Evolutionary conservation across 2,797 vertebrate species (phyloP).

Genomic region (Esox masquinongy): DNA sequence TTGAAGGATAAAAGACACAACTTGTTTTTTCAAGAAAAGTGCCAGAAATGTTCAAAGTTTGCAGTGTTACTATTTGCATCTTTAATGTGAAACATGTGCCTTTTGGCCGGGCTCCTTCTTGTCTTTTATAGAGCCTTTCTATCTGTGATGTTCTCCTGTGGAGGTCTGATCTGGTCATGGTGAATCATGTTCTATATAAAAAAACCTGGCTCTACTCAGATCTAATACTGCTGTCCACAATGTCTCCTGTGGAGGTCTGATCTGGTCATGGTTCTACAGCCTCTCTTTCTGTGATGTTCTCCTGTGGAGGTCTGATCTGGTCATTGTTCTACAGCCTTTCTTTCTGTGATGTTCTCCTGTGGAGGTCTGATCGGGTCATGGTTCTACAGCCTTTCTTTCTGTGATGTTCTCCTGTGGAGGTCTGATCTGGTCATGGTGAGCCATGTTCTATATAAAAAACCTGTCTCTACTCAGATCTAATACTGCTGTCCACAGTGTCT

Average conservation of each 20-base stretch:
- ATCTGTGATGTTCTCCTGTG: constrained; percentile 7
- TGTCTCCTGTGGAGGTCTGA: background rate
- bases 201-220: constrained; percentile 14
- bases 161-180: constrained; percentile 29
- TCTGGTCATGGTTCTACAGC: background rate
- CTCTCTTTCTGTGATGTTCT: background rate
- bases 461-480: background rate
- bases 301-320: background rate
- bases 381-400: too few relatives aligned
- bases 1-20: constrained; percentile 64
- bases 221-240: too few relatives aligned
- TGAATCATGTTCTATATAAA: constrained; percentile 19
- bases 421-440: constrained; percentile 10
- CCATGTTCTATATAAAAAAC: constrained; percentile 22
- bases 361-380: constrained; percentile 18
- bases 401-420: too few relatives aligned
- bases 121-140: constrained; percentile 6
- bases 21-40: constrained; percentile 49
- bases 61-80: constrained; percentile 46
- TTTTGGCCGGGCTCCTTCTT: constrained; percentile 32
- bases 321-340: background rate
- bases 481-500: background rate
- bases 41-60: constrained; percentile 46
- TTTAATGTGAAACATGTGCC: constrained; percentile 55
- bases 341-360: too few relatives aligned